Evolutionary conservation across 2,888 invertebrate species (phyloP).

Genomic region (Spodoptera littoralis): DNA sequence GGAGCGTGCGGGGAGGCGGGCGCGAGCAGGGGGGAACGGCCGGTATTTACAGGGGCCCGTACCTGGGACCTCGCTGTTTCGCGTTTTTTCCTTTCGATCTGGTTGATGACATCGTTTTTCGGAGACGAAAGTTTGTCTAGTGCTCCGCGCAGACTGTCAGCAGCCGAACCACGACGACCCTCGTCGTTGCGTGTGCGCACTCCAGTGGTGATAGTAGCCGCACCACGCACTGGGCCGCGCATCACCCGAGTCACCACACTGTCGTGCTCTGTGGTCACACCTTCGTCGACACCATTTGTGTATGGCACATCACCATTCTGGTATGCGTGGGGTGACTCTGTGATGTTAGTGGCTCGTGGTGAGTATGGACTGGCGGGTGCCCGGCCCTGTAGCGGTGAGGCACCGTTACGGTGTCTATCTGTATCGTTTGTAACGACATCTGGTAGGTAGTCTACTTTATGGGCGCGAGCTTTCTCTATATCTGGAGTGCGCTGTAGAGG

Average conservation of each 20-base stretch:
- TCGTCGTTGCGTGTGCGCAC: constrained; percentile 87
- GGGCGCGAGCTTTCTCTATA: constrained; percentile 84
- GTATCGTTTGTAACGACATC: constrained; percentile 84
- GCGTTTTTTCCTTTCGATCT: constrained; percentile 70
- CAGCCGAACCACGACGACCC: constrained; percentile 69
- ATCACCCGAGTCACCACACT: constrained; percentile 92
- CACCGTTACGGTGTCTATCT: constrained; percentile 60
- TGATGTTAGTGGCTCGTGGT: constrained; percentile 45
- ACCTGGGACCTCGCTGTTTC: constrained; percentile 71
- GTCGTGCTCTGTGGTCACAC: constrained; percentile 88
- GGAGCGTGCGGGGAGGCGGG: constrained; percentile 70
- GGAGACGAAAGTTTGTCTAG: constrained; percentile 86
- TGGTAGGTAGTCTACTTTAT: constrained; percentile 83
- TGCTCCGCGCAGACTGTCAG: constrained; percentile 84
- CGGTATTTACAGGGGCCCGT: constrained; percentile 72
- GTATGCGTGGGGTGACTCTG: constrained; percentile 55
- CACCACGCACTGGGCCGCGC: constrained; percentile 92
- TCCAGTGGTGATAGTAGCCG: constrained; percentile 90
- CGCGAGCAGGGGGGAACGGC: constrained; percentile 70
- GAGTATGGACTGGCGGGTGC: constrained; percentile 60
- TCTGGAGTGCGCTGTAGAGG: constrained; percentile 86
- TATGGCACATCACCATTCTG: constrained; percentile 65
- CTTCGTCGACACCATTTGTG: constrained; percentile 68
- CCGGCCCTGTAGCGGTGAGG: constrained; percentile 52
- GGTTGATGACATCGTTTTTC: constrained; percentile 71